Conservation (phyloP, 2,113 vertebrate species). For the Clarias batrachus region DNA sequence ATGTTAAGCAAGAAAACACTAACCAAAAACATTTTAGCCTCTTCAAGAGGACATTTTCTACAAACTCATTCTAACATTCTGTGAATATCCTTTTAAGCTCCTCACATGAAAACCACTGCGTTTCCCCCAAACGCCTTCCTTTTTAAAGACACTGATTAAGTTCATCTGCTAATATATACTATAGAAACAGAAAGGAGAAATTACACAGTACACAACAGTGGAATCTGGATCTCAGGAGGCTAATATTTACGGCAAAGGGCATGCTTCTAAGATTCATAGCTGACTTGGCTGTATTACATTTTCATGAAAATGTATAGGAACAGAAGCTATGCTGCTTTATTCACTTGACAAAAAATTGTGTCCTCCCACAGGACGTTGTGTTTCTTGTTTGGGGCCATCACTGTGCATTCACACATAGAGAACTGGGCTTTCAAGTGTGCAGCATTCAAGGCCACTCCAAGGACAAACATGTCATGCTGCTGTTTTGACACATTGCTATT, state of each 20-base stretch:
- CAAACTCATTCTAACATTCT: too few species aligned
- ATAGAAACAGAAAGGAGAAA: too few species aligned
- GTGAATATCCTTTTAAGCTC: too few species aligned
- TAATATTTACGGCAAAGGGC: background rate
- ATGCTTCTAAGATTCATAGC: background rate
- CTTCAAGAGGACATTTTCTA: too few species aligned
- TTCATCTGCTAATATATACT: too few species aligned
- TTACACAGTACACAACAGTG: too few species aligned
- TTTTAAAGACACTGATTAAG: too few species aligned
- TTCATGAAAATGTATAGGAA: background rate
- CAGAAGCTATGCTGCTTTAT: background rate
- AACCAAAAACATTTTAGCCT: background rate
- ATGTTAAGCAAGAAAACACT: background rate
- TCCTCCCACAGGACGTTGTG: background rate
- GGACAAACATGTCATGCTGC: background rate
- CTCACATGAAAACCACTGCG: too few species aligned
- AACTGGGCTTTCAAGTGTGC: background rate
- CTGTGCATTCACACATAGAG: background rate
- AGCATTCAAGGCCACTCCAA: background rate
- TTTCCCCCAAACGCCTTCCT: too few species aligned
- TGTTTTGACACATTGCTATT: conserved; percentile 5
- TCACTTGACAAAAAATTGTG: conserved; percentile 19
- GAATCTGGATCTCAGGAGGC: too few species aligned
- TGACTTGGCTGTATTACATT: background rate
- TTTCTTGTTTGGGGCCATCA: background rate